Evolutionary conservation across 2,113 vertebrate species (phyloP), one percentile per base, ranked within the genome.

Genomic region (Nerophis ophidion): DNA sequence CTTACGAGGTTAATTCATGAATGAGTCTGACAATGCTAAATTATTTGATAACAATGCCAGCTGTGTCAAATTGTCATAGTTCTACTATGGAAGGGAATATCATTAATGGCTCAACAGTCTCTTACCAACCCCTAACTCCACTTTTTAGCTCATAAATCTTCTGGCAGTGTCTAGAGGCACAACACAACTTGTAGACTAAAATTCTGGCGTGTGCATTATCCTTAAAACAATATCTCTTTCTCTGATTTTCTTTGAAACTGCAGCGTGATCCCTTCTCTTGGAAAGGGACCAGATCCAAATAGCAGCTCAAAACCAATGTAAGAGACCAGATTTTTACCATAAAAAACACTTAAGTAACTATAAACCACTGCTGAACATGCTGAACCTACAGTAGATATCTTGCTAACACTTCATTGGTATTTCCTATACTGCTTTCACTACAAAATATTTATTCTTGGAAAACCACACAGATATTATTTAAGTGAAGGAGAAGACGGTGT

Each of bases 251-350:
- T 87, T 86, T 81, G 75, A 87, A 84, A 89, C 83, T 84, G 85
- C 86, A 87, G 87, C 81, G 62, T 80, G 69, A 82, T 83, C 79
- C 81, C 70, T 85, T 83, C 86, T 87, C 75, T 87, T 80, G 87
- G 87, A 82, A 78, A 86, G 75, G 75, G 81, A 77, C 74, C 80
- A 65, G 84, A 87, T 82, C 82, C 86, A 87, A 87, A 87, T 86
- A 87, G 71, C 86, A 84, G 84, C 86, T 83, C 86, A 86, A 86
- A 86, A 83, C 82, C 84, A 86, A 86, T 86, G 86, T 86, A 87
- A 86, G 86, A 82, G 70, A 83, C 80, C 71, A 78, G 76, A 86
- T 77, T 83, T 81, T 85, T 80, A 71, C 75, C 76, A 79, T 61
- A 40, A 56, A 53, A 56, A 56, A 36, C 16, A 56, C 54, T 54